phyloP scores from a whole-genome alignment of 2,797 vertebrate species.

The Dipus sagitta region DNA sequence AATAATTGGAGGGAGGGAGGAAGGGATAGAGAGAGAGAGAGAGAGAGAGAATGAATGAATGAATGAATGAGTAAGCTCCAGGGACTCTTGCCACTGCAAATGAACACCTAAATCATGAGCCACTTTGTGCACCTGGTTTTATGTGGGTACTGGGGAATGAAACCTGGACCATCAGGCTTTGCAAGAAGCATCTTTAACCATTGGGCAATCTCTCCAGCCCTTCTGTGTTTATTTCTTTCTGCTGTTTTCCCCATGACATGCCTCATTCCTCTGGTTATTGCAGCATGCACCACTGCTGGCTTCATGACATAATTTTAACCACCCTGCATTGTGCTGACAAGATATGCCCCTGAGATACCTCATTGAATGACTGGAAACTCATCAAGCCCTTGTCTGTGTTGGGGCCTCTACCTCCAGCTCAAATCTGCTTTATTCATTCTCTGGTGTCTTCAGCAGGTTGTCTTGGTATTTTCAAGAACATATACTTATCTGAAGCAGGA shows the following conservation, averaged over 20 bases:
- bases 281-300: neutral
- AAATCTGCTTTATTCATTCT: neutral
- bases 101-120: no score
- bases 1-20: no score
- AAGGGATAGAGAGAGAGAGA: no score
- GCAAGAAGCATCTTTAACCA: no score
- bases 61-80: no score
- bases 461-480: neutral
- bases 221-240: neutral
- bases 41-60: no score
- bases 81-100: no score
- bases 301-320: neutral
- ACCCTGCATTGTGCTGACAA: neutral
- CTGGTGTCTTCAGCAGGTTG: neutral
- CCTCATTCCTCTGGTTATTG: neutral
- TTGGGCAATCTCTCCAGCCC: no score
- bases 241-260: neutral
- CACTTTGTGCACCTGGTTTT: no score
- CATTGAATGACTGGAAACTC: neutral
- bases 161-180: no score
- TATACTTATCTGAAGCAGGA: neutral
- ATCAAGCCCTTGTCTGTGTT: neutral
- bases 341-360: neutral
- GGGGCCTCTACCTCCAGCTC: neutral
- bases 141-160: no score